Evolutionary conservation across 2,888 invertebrate genomes (phyloP), one percentile per base, ranked within the genome.

Genomic region (Lumbricus terrestris): DNA sequence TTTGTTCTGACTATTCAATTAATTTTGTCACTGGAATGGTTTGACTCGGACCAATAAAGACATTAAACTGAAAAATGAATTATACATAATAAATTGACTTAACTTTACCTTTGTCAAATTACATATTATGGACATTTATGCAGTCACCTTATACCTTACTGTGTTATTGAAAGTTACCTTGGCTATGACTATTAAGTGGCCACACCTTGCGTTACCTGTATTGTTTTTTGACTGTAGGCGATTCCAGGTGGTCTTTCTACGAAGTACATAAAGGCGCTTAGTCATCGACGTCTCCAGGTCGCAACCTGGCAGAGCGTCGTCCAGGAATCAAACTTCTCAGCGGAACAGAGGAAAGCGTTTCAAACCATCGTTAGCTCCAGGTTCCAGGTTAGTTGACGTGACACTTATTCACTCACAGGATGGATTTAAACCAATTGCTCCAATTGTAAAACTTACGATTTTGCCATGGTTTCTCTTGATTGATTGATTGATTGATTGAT

Each of bases 221-320:
- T 88, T 90, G 33, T 90, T 88, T 40, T 35, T 85, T 29, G 47
- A 35, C 91, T 89, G 6, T 92, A 94, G 94, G 89, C 92, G 11
- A 93, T 94, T 29, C 94, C 94, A 16, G 93, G 94, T 13, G 93
- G 93, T n/a, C 92, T 95, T 47, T 94, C 95, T 0, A 91, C 92
- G 15, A 93, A 92, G 88, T 95, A 94, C 91, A 94, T 94, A 92
- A 93, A 93, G 47, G 94, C 94, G 8, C 91, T 94, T 29, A 92
- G 91, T 29, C 93, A 93, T 90, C 91, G 94, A 33, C 93, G 94
- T 90, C 93, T 93, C 88, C 93, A 94, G 92, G 93, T 94, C n/a
- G 94, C 94, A 90, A 91, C 91, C 40, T 95, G 94, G 94, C 94
- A 95, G 93, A 93, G 93, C 91, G 93, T 93, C 82, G 93, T 95